phyloP scores from a whole-genome alignment of 2,888 invertebrate genomes.

The Operophtera brumata region DNA sequence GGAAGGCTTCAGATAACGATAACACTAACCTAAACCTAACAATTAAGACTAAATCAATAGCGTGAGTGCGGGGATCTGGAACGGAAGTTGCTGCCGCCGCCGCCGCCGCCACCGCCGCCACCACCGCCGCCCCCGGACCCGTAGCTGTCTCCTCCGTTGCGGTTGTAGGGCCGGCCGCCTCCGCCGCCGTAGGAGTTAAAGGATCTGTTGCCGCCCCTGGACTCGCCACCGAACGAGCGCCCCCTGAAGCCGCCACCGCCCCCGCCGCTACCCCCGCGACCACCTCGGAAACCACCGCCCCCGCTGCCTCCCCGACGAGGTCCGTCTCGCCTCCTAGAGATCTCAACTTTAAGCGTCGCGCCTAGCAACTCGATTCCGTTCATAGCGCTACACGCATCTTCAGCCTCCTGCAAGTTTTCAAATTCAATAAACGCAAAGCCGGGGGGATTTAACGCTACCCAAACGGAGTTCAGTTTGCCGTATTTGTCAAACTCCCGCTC shows the following conservation, averaged over 20 bases:
- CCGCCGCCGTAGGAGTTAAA: slow-evolving; percentile 77
- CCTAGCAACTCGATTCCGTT: slow-evolving; percentile 94
- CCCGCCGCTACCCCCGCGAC: slow-evolving; percentile 74
- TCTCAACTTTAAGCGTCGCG: slow-evolving; percentile 92
- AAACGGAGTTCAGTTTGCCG: slow-evolving; percentile 94
- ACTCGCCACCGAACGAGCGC: slow-evolving; percentile 65
- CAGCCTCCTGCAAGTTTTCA: slow-evolving; percentile 92
- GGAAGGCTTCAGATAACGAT: slow-evolving; percentile 80
- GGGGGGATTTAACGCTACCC: slow-evolving; percentile 96
- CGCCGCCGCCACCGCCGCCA: slow-evolving; percentile 65
- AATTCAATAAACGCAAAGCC: slow-evolving; percentile 97
- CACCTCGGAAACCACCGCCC: slow-evolving; percentile 73
- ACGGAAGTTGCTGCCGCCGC: slow-evolving; percentile 76
- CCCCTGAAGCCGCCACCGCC: slow-evolving; percentile 59
- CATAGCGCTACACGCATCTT: slow-evolving; percentile 92
- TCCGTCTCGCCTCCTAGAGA: slow-evolving; percentile 90
- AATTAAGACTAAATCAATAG: slow-evolving; percentile 70
- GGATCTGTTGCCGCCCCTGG: slow-evolving; percentile 76
- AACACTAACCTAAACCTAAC: slow-evolving; percentile 74
- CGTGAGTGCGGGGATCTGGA: slow-evolving; percentile 75
- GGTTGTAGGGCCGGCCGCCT: slow-evolving; percentile 63
- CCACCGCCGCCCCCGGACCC: slow-evolving; percentile 70
- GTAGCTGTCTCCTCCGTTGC: slow-evolving; percentile 70
- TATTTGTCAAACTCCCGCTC: slow-evolving; percentile 95
- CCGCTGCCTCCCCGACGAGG: slow-evolving; percentile 81